Evolutionary conservation across 64 coral and sea anemone species (phyloP), one percentile per base, ranked within the genome.

Genomic region (Stylophora pistillata): DNA sequence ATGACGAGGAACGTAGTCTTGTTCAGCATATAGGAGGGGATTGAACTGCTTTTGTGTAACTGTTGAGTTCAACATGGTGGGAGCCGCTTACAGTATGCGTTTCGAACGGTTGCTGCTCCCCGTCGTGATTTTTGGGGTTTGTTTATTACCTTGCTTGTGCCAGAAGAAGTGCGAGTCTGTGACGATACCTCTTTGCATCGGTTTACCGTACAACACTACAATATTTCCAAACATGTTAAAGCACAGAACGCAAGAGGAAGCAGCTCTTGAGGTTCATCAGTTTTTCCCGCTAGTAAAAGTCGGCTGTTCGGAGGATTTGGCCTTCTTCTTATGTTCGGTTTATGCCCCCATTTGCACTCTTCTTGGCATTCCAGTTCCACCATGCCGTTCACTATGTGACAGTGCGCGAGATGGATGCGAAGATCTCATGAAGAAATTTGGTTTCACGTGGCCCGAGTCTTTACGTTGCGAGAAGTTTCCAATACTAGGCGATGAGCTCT

Each of bases 261-360:
- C 95, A 34, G 92, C 85, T 31, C 68, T 94, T n/a, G 95, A 94
- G 75, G 91, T 98, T 9, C 95, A 89, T 63, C 91, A 98, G 86
- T 98, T 98, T 79, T 96, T 93, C 64, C 91, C 91, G 30, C 85
- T 93, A 9, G 92, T 98, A 9, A 93, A 94, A 88, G 91, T 98
- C 47, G 82, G 65, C 16, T 98, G 95, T 41, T 98, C 95, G 21
- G 56, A 78, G 60, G 89, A 98, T 77, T 63, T 98, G n/a, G 95
- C 91, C 53, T 94, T 93, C 85, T 98, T 98, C 69, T 71, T 98
- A 13, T 98, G 95, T 29, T 91, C 95, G 15, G 87, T 98, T n/a
- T 98, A 98, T n/a, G 91, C 92, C 5, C 95, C 95, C 9, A 78
- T 94, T 14, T 98, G 95, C 52, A 98, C 95, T 3, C 54, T 94